Base-by-base conservation (phyloP, 2,113 vertebrate species). In the Rhagologus leucostigma region DNA sequence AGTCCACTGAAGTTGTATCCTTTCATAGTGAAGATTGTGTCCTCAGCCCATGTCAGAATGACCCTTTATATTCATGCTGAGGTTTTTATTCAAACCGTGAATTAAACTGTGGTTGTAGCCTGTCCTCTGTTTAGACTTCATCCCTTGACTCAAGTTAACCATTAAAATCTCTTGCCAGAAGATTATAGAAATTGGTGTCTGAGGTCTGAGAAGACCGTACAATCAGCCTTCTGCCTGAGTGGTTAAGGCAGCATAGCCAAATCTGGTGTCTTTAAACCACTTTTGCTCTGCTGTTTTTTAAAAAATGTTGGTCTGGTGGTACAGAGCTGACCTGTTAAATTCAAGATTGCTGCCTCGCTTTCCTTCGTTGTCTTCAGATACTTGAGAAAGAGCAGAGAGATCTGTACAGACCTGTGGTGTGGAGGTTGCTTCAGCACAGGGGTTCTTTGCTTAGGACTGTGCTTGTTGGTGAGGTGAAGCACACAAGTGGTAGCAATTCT, bases 161-260 rank as follows among this genome's bases (percentile, higher is more conserved):
- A 52, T 78, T 92, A 78, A 87, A 93, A 91, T 44, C 27, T 67
- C 53, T 41, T 93, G 23, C 33, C 41, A 68, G 57, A 89, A 69
- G 35, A 78, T 89, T 42, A 53, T 21, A 68, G 62, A 56, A 84
- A 52, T 87, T 1, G 3, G 32, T 87, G 18, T 23, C 46, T 94
- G 11, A 14, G 7, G 5, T 42, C 59, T 37, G 27, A 82, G 47
- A 44, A 81, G 18, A 89, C 62, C 62, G 37, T 84, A 20, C 23
- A 60, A 26, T 82, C 26, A 39, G 35, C 12, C 74, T 84, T 93
- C 79, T 93, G 33, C 30, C 14, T 44, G 11, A 27, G 37, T 64
- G 53, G n/a, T 79, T 91, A 70, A 70, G 62, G 17, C 74, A 60
- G n/a, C 20, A 6, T 42, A 46, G 62, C 37, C 19, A 78, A 63